These are phyloP conservation scores for Lathronympha strigana DNA, from an alignment of 2,888 invertebrate species.

Conservation along the genomic window DNA sequence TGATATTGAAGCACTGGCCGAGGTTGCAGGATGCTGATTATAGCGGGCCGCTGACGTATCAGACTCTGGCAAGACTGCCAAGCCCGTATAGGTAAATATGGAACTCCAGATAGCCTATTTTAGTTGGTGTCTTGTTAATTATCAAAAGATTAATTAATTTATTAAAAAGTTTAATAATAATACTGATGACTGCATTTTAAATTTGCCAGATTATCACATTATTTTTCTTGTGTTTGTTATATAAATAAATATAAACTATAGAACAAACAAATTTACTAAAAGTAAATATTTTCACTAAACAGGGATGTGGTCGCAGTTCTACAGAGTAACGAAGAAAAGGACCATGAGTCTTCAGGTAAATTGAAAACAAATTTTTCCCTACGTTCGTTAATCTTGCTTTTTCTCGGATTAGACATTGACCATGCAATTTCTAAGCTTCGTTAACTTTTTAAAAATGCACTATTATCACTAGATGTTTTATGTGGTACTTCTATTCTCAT, in stretches of 20 bases:
- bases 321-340: conserved; percentile 87
- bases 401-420: too few relatives aligned
- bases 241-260: too few relatives aligned
- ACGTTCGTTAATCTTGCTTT: neutral
- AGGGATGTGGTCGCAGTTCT: conserved; percentile 89
- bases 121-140: too few relatives aligned
- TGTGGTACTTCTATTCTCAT: neutral
- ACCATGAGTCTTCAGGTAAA: conserved; percentile 78
- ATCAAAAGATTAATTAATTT: too few relatives aligned
- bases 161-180: too few relatives aligned
- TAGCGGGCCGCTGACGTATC: conserved; percentile 93
- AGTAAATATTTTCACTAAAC: conserved; percentile 55
- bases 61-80: conserved; percentile 91
- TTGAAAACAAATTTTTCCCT: neutral
- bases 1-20: conserved; percentile 87
- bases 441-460: neutral
- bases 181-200: too few relatives aligned
- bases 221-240: too few relatives aligned
- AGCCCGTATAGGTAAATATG: conserved; percentile 89
- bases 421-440: too few relatives aligned
- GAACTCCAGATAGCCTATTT: neutral
- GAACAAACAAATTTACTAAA: too few relatives aligned
- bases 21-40: conserved; percentile 90
- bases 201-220: too few relatives aligned
- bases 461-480: neutral